Evolutionary conservation across 2,888 invertebrate species (phyloP).

Genomic region (Calliphora vomitoria): DNA sequence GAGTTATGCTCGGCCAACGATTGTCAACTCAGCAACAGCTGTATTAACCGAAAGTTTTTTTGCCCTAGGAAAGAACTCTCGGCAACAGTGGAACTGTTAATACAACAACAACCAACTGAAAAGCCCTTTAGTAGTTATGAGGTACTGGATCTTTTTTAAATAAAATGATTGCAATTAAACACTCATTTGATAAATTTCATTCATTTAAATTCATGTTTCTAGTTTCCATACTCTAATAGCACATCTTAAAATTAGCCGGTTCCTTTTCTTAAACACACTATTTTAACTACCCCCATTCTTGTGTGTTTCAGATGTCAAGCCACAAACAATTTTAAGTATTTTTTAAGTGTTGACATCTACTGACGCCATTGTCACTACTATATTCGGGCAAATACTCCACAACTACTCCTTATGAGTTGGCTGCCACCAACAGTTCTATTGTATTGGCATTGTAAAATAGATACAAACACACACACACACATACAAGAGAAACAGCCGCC

Average conservation of each 20-base stretch:
- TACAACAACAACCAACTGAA: too few relatives aligned
- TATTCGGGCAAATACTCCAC: slow-evolving; percentile 7
- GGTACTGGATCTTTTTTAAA: too few relatives aligned
- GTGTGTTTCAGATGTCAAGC: slow-evolving; percentile 36
- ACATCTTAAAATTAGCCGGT: not conserved
- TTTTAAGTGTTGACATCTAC: slow-evolving; percentile 68
- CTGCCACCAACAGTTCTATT: slow-evolving; percentile 48
- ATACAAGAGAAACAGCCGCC: not conserved
- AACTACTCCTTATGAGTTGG: not conserved
- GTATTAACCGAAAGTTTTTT: too few relatives aligned
- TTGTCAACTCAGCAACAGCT: too few relatives aligned
- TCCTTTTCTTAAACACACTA: slow-evolving; percentile 27
- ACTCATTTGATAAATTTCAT: not conserved
- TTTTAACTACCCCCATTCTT: slow-evolving; percentile 30
- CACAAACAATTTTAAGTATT: slow-evolving; percentile 62
- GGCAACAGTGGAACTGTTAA: too few relatives aligned
- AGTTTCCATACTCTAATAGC: not conserved
- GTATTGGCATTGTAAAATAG: slow-evolving; percentile 54
- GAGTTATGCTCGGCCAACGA: too few relatives aligned
- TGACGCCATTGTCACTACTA: slow-evolving; percentile 60
- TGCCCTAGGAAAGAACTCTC: too few relatives aligned
- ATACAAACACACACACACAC: slow-evolving; percentile 33
- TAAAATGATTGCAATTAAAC: not conserved
- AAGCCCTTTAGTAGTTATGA: too few relatives aligned
- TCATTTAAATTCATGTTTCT: slow-evolving; percentile 14